Base-by-base conservation (phyloP, 2,113 vertebrate species). In the Bostrychus sinensis region DNA sequence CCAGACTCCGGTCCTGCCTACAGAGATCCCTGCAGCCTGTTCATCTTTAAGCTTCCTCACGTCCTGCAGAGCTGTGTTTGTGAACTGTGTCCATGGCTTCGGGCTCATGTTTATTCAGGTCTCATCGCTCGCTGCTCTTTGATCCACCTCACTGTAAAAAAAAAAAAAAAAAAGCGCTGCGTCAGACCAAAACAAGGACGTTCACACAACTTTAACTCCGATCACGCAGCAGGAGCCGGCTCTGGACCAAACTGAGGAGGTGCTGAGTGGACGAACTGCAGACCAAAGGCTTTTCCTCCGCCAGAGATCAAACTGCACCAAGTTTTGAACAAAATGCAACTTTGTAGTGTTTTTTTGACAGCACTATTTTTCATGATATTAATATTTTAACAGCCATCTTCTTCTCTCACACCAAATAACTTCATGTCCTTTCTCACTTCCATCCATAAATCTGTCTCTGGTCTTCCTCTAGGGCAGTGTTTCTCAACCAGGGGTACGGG, bases 181-280 rank as follows among this genome's bases (percentile, higher is more conserved):
- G 22, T 46, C 43, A 46, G 43, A 22, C 22, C 43, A 25, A 46
- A 46, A 23, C 10, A 19, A 25, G 43, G 43, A 46, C 43, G 20
- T 23, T 46, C 43, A 46, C 43, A 46, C n/a, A 46, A 46, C 20
- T 45, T 45, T 45, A 9, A 19, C 43, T 22, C 45, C 25, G 20
- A 12, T 25, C 22, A 5, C 45, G 1, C 45, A 48, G 45, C 22
- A 25, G 22, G 45, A 48, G 43, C 4, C 22, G 11, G 22, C 2
- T 22, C 41, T 13, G 45, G 22, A 12, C 43, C 43, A 46, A 46
- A 25, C 43, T 4, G 43, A 25, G 45, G 1, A 41, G 39, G 39
- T 20, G 45, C 45, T 48, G 45, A 48, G 22, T 48, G 45, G 22
- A 25, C 22, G 25, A 25, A 25, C 20, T 48, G 5, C 1, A 48